Evolutionary conservation across 2,113 vertebrate genomes (phyloP).

Genomic region (Cyrtonyx montezumae): DNA sequence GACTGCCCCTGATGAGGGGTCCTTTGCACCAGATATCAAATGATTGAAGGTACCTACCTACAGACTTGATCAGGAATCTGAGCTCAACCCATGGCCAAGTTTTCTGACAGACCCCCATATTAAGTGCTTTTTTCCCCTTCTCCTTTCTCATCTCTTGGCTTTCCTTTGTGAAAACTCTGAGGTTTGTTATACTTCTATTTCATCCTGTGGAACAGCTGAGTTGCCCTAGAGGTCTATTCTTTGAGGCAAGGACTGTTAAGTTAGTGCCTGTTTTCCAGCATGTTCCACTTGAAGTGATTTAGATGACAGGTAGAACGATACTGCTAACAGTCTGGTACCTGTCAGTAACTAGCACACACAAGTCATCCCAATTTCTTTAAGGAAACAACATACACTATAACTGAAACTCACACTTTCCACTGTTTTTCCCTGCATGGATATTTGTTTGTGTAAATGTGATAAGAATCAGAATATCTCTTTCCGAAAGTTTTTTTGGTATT

Average conservation of each 20-base stretch:
- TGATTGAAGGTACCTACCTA: constrained; percentile 5
- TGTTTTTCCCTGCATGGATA: background rate
- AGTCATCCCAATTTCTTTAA: background rate
- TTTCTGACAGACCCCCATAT: constrained; percentile 26
- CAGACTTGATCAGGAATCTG: background rate
- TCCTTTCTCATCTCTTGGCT: background rate
- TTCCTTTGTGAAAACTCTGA: constrained; percentile 47
- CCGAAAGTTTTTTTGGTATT: background rate
- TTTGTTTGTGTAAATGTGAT: background rate
- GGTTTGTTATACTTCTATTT: constrained; percentile 18
- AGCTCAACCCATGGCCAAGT: background rate
- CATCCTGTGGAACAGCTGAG: background rate
- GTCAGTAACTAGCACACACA: background rate
- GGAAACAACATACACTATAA: background rate
- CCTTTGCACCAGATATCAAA: background rate
- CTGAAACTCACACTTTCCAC: background rate
- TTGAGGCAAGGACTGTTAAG: constrained; percentile 1
- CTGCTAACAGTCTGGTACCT: background rate
- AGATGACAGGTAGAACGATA: background rate
- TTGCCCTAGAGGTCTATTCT: constrained; percentile 6
- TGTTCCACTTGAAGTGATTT: background rate
- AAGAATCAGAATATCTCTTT: background rate
- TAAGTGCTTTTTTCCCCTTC: background rate
- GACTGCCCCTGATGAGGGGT: background rate
- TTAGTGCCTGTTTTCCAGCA: background rate